Conservation (phyloP, 1,140 invertebrate genomes). For the Microplitis mediator region DNA sequence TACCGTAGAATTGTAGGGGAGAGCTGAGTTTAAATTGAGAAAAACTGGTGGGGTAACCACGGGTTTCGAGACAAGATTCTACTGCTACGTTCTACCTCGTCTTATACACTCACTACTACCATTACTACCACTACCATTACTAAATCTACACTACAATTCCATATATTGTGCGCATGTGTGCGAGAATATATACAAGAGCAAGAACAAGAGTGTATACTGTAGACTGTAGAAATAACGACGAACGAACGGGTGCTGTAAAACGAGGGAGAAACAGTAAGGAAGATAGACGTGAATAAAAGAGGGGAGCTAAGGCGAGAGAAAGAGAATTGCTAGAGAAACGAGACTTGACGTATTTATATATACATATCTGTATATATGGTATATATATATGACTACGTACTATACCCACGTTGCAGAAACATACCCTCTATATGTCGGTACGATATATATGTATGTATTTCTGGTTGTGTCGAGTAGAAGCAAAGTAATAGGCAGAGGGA, state of each 20-base stretch:
- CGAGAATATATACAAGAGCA: background rate
- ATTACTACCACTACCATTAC: background rate
- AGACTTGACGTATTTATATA: conserved; percentile 14
- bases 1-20: conserved; percentile 37
- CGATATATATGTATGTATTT: background rate
- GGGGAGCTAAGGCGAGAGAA: conserved; percentile 19
- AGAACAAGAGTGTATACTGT: background rate
- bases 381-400: conserved; percentile 13
- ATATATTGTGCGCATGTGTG: background rate
- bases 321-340: conserved; percentile 27
- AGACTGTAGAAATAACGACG: background rate
- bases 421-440: background rate
- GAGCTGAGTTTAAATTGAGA: conserved; percentile 53
- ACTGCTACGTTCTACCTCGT: conserved; percentile 46
- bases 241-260: conserved; percentile 29
- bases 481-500: background rate
- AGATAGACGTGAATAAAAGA: conserved; percentile 34
- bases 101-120: conserved; percentile 25
- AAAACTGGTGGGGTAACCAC: conserved; percentile 21
- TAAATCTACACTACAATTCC: background rate
- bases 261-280: conserved; percentile 22
- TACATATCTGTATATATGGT: conserved; percentile 10
- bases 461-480: conserved; percentile 11
- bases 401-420: background rate
- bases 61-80: conserved; percentile 39